These are phyloP conservation scores for Trissoscelio sp. DNA, from an alignment of 2,888 invertebrate genomes.

Conservation along the genomic window DNA sequence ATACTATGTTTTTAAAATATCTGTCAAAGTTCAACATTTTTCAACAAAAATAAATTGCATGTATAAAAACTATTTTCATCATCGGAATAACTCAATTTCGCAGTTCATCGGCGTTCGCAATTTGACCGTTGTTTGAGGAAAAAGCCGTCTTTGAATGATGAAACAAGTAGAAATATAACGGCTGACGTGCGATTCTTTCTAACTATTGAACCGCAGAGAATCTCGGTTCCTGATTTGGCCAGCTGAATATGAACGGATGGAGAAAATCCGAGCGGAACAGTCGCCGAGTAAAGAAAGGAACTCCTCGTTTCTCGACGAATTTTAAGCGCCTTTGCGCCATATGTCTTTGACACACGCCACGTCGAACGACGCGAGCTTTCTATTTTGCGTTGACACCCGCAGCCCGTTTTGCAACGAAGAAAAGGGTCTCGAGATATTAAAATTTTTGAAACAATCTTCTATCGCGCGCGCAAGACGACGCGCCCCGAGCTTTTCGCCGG, in stretches of 20 bases:
- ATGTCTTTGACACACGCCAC: conserved; percentile 64
- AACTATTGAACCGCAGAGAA: conserved; percentile 63
- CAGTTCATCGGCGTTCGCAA: conserved; percentile 1
- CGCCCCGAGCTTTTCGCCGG: not conserved
- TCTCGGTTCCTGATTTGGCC: conserved; percentile 42
- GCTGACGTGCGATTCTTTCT: conserved; percentile 39
- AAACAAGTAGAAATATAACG: conserved; percentile 57
- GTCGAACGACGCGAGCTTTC: conserved; percentile 54
- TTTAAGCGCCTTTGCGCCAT: conserved; percentile 59
- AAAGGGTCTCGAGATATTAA: conserved; percentile 57
- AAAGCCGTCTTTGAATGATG: conserved; percentile 34
- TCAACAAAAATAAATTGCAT: too few relatives aligned
- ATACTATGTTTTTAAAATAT: too few relatives aligned
- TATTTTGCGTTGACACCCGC: conserved; percentile 60
- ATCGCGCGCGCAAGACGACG: conserved; percentile 1
- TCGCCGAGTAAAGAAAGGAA: conserved; percentile 51
- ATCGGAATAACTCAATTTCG: conserved; percentile 38
- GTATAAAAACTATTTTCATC: too few relatives aligned
- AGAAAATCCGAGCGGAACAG: conserved; percentile 37
- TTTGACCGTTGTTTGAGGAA: conserved; percentile 24
- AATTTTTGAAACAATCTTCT: conserved; percentile 52
- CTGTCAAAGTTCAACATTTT: too few relatives aligned
- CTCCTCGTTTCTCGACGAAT: conserved; percentile 43
- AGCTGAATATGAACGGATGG: conserved; percentile 51
- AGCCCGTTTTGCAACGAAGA: conserved; percentile 22